Percentiles rank a stretch among this genome's conserved stretches.
phyloP scores from a whole-genome alignment of 2,888 invertebrate species.

The Auanema sp. region DNA sequence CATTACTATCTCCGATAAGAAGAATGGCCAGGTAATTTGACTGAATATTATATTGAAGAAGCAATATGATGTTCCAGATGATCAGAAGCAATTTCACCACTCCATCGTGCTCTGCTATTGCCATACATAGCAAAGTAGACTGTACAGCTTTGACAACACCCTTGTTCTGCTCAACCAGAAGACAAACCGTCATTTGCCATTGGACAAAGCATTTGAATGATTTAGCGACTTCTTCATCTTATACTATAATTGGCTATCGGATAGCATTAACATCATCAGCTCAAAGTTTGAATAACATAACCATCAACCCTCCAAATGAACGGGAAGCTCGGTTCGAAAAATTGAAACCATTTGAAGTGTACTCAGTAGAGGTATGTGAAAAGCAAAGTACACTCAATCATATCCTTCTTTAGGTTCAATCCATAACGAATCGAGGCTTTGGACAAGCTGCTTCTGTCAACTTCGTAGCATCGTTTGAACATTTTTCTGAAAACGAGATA shows the following conservation, averaged over 20 bases:
- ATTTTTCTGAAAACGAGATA: slow-evolving; percentile 27
- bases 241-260: slow-evolving; percentile 40
- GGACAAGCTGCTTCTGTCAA: slow-evolving; percentile 32
- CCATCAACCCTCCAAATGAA: slow-evolving; percentile 42
- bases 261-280: slow-evolving; percentile 34
- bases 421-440: slow-evolving; percentile 39
- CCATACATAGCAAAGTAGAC: too few species aligned
- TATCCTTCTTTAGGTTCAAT: slow-evolving; percentile 31
- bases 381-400: neutral
- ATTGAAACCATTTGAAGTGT: slow-evolving; percentile 32
- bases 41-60: too few species aligned
- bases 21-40: slow-evolving; percentile 9
- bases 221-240: too few species aligned
- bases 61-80: too few species aligned
- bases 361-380: slow-evolving; percentile 44
- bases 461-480: slow-evolving; percentile 31
- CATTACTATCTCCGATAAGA: slow-evolving; percentile 28
- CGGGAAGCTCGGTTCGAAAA: slow-evolving; percentile 34
- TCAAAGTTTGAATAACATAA: slow-evolving; percentile 34
- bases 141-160: too few species aligned
- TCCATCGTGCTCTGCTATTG: too few species aligned
- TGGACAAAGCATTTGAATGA: too few species aligned
- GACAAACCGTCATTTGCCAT: too few species aligned
- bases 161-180: too few species aligned
- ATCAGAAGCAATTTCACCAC: too few species aligned